Conservation (phyloP, 2,888 invertebrate species). For the Ferrisia virgata region DNA sequence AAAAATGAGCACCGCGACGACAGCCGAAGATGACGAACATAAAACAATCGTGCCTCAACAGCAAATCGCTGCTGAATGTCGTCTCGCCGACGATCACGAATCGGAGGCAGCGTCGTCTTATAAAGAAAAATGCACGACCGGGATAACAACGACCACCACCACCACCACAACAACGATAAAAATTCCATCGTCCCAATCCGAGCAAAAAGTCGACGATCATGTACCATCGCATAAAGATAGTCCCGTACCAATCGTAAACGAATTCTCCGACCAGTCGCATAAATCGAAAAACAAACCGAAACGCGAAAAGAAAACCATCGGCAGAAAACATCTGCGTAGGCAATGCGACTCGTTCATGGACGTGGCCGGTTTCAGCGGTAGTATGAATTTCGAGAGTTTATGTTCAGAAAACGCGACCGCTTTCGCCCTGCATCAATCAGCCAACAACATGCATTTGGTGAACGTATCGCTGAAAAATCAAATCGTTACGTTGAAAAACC, state of each 20-base stretch:
- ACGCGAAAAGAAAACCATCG: neutral
- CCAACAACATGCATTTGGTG: conserved; percentile 24
- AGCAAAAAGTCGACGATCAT: neutral
- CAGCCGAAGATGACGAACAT: neutral
- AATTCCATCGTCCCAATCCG: neutral
- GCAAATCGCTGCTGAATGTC: neutral
- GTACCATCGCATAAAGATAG: neutral
- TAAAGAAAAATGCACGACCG: neutral
- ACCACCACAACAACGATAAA: neutral
- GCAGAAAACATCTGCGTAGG: neutral
- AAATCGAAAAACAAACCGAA: neutral
- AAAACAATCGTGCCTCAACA: neutral
- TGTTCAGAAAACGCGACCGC: conserved; percentile 29
- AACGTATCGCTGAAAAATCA: conserved; percentile 26
- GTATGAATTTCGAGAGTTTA: conserved; percentile 6
- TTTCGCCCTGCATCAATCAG: conserved; percentile 26
- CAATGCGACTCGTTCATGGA: neutral
- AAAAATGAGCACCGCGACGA: neutral
- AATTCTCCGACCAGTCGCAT: conserved; percentile 1
- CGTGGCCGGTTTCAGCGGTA: neutral
- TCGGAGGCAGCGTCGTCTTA: neutral
- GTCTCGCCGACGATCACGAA: neutral
- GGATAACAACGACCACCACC: too few relatives aligned
- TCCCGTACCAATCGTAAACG: conserved; percentile 27
- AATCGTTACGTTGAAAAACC: conserved; percentile 12